Evolutionary conservation across 92 coral and sea anemone genomes (phyloP).

Genomic region (Parazoanthus darwini): DNA sequence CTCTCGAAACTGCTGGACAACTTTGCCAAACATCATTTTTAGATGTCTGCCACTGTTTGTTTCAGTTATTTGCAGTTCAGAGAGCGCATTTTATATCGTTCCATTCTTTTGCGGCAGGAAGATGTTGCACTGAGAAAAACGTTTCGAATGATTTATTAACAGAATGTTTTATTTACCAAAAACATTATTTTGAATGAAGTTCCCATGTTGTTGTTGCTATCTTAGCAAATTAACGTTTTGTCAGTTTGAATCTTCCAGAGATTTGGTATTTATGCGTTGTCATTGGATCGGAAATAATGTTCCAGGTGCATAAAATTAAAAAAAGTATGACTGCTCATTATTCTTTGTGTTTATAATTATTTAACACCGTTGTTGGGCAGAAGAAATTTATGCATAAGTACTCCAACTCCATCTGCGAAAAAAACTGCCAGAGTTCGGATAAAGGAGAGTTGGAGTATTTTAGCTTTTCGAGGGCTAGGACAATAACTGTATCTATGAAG

Average conservation of each 20-base stretch:
- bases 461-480: no score
- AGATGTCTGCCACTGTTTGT: constrained; percentile 42
- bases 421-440: neutral
- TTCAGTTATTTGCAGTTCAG: constrained; percentile 37
- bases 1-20: constrained; percentile 40
- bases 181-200: constrained; percentile 4
- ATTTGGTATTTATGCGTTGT: constrained; percentile 27
- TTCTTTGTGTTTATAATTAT: neutral
- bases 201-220: constrained; percentile 26
- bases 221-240: constrained; percentile 19
- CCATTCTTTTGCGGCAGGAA: constrained; percentile 28
- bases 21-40: constrained; percentile 39
- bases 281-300: neutral
- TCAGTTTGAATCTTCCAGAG: neutral
- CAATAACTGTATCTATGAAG: neutral
- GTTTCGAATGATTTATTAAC: constrained; percentile 35
- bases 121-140: constrained; percentile 17
- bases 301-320: neutral
- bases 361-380: neutral
- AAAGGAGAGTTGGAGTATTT: neutral
- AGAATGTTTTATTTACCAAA: neutral
- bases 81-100: constrained; percentile 36
- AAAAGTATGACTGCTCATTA: neutral
- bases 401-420: neutral
- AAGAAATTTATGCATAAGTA: neutral